A percentile compares a stretch with the other conserved stretches of the same genome.
Evolutionary conservation across 2,113 vertebrate species (phyloP).

Genomic region (Propithecus coquereli): DNA sequence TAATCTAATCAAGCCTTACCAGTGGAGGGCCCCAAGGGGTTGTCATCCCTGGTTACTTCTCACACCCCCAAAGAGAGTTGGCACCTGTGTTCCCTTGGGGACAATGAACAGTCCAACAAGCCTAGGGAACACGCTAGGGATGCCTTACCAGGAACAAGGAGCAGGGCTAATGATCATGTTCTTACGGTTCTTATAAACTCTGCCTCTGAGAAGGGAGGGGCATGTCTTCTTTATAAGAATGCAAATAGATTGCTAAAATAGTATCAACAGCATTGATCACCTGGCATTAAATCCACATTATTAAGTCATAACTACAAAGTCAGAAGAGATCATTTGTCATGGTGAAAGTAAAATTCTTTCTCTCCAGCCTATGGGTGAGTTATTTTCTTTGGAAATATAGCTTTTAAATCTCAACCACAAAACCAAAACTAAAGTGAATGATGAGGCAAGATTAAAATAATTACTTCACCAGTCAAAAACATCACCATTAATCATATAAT

Average conservation of each 20-base stretch:
- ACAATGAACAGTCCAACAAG: not conserved
- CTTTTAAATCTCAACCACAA: constrained; percentile 57
- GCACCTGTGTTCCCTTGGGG: not conserved
- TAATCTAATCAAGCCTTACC: constrained; percentile 43
- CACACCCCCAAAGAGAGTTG: not conserved
- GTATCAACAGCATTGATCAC: not conserved
- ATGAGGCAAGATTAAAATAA: constrained; percentile 61
- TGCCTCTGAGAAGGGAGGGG: not conserved
- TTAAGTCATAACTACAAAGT: constrained; percentile 45
- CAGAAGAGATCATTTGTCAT: constrained; percentile 30
- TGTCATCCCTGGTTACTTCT: constrained; percentile 57
- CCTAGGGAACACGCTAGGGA: not conserved
- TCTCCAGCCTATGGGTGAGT: constrained; percentile 11
- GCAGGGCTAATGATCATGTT: not conserved
- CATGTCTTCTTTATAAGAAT: not conserved
- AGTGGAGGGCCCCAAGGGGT: constrained; percentile 36
- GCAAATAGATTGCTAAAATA: not conserved
- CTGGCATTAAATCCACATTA: constrained; percentile 4
- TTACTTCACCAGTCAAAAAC: constrained; percentile 58
- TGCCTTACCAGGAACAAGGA: not conserved
- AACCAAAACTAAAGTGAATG: constrained; percentile 55
- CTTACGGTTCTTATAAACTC: not conserved
- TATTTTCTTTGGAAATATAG: constrained; percentile 56
- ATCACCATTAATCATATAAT: constrained; percentile 41
- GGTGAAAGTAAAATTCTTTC: constrained; percentile 18